A percentile compares a stretch with the other conserved stretches of the same genome.
These are phyloP conservation scores for Megaptera novaeangliae DNA, from an alignment of 2,113 vertebrate species.

Conservation along the genomic window DNA sequence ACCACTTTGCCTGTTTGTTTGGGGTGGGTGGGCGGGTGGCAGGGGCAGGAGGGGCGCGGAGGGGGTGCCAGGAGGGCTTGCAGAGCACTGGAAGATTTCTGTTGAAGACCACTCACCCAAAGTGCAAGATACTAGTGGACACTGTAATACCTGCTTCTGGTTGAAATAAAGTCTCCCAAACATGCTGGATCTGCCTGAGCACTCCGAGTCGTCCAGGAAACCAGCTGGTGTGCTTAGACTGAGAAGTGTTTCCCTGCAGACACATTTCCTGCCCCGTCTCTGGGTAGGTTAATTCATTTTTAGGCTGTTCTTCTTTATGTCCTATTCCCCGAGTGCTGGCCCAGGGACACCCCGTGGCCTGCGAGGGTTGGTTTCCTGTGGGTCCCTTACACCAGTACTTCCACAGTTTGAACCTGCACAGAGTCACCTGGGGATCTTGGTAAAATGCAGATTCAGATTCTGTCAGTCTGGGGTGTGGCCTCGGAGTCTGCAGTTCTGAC, in stretches of 20 bases:
- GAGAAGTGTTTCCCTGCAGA: background rate
- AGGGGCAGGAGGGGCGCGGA: too few relatives aligned
- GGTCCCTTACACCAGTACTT: background rate
- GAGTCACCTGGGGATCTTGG: background rate
- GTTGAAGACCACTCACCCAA: background rate
- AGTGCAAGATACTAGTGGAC: background rate
- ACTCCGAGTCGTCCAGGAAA: background rate
- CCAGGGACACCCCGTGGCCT: background rate
- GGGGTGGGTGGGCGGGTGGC: too few relatives aligned
- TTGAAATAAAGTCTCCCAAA: background rate
- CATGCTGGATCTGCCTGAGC: background rate
- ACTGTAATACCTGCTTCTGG: background rate
- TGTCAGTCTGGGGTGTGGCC: background rate
- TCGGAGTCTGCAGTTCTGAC: background rate
- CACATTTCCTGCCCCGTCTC: background rate
- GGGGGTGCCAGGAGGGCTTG: background rate
- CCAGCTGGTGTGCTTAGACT: background rate
- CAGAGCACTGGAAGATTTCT: background rate
- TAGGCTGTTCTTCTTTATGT: background rate
- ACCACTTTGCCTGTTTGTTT: background rate
- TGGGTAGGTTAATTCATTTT: background rate
- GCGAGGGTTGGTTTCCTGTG: background rate
- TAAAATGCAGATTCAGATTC: background rate
- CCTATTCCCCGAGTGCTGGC: background rate
- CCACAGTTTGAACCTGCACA: background rate